phyloP scores from a whole-genome alignment of 2,113 vertebrate genomes.

The Morone chrysops region DNA sequence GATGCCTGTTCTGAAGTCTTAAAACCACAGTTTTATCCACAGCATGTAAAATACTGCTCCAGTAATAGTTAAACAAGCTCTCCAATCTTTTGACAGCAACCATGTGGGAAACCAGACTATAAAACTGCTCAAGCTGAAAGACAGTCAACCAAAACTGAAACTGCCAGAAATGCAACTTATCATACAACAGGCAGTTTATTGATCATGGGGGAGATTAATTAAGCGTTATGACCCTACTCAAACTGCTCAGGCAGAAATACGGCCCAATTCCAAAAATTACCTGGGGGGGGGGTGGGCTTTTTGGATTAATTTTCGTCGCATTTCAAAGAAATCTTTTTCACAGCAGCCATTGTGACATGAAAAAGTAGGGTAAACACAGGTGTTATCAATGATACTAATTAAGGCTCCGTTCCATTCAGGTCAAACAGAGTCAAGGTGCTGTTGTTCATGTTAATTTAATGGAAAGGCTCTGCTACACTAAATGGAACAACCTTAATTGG shows the following conservation, averaged over 20 bases:
- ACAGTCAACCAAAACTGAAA: not conserved
- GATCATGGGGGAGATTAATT: not conserved
- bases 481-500: too few relatives aligned
- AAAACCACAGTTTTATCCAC: not conserved
- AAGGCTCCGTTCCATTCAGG: too few relatives aligned
- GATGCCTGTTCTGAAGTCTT: not conserved
- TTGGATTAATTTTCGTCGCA: too few relatives aligned
- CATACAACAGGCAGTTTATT: not conserved
- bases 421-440: too few relatives aligned
- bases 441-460: too few relatives aligned
- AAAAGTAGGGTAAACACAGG: too few relatives aligned
- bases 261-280: not conserved
- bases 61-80: not conserved
- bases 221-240: not conserved
- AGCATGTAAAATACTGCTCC: not conserved
- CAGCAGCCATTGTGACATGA: too few relatives aligned
- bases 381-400: too few relatives aligned
- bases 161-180: not conserved
- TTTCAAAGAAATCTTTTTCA: too few relatives aligned
- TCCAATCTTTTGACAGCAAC: not conserved
- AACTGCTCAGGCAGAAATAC: not conserved
- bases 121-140: not conserved
- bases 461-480: too few relatives aligned
- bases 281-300: too few relatives aligned
- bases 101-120: not conserved